A percentile compares a stretch with the other conserved stretches of the same genome.
These are phyloP conservation scores for Chymomyza amoena DNA, from an alignment of 2,888 invertebrate genomes.

Conservation along the genomic window DNA sequence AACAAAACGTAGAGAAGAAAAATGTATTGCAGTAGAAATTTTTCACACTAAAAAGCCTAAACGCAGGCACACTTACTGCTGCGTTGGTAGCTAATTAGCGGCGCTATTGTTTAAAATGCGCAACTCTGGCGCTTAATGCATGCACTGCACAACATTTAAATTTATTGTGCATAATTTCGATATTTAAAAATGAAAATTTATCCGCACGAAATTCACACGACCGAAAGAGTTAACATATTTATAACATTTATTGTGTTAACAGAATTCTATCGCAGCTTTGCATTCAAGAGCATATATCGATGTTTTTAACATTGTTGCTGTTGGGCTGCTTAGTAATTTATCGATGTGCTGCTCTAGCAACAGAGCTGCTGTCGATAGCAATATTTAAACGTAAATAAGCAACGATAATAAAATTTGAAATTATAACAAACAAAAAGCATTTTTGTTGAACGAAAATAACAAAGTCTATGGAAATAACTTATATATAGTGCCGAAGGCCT, in stretches of 20 bases:
- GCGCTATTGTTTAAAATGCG: slow-evolving; percentile 10
- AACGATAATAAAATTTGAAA: too few species aligned
- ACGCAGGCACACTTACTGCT: slow-evolving; percentile 37
- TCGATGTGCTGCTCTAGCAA: background rate
- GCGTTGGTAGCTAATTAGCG: slow-evolving; percentile 15
- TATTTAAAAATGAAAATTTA: slow-evolving; percentile 16
- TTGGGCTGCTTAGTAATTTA: background rate
- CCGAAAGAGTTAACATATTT: background rate
- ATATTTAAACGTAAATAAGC: too few species aligned
- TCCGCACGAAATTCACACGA: slow-evolving; percentile 21
- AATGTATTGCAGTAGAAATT: slow-evolving; percentile 68
- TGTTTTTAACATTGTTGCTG: background rate
- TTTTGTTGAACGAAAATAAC: too few species aligned
- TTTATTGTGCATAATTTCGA: slow-evolving; percentile 60
- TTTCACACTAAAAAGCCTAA: slow-evolving; percentile 50
- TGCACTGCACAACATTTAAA: slow-evolving; percentile 56
- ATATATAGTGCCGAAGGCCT: too few species aligned
- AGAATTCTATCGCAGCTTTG: background rate
- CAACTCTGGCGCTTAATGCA: slow-evolving; percentile 23
- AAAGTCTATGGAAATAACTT: too few species aligned
- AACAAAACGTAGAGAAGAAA: slow-evolving; percentile 41
- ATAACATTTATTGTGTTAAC: background rate
- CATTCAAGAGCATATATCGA: background rate
- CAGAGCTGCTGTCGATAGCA: background rate
- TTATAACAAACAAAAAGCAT: too few species aligned